Evolutionary conservation across 1,140 invertebrate species (phyloP), one percentile per base, ranked within the genome.

Genomic region (Aleiodes sp.): DNA sequence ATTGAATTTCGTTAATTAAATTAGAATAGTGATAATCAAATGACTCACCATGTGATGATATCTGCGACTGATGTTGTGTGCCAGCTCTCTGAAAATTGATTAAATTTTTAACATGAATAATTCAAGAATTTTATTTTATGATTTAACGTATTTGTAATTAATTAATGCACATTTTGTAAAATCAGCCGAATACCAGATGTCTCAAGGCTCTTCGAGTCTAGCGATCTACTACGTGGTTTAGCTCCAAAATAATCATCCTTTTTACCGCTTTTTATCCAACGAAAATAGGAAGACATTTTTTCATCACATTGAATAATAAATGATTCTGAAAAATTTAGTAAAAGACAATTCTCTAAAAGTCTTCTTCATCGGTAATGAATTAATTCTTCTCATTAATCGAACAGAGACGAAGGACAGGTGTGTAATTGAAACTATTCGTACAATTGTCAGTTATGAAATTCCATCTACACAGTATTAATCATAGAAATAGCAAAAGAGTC

Each of bases 201-300:
- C 72, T 94, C 92, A 62, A 94, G 82, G 4, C 91, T 89, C 70
- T 92, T 89, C 3, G 93, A 90, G 84, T 94, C 93, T 75, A 95
- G 83, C 8, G 93, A 94, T 61, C 92, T 87, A 80, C 92, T 94
- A 37, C 93, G 88, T 2, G 91, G 91, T 68, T 92, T 92, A 57
- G 87, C 80, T 43, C 85, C 86, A 71, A 87, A 86, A 71, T 87
- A 84, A 61, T 88, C 88, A 76, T 92, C 90, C 80, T 89, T 87
- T 80, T 90, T 89, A 75, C 91, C 88, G 72, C 89, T 89, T 81
- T 90, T 90, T 75, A 92, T 91, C 92, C 91, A 93, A 73, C 89
- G 88, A 77, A 92, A 92, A 78, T 92, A 92, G 69, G 89, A 89
- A 33, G 90, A 88, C 91, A 92, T 92, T 37, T 70, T 82, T 52